A percentile compares a stretch with the other conserved stretches of the same genome.
These are phyloP conservation scores for Magallana angulata DNA, from an alignment of 1,140 invertebrate species.

Conservation along the genomic window DNA sequence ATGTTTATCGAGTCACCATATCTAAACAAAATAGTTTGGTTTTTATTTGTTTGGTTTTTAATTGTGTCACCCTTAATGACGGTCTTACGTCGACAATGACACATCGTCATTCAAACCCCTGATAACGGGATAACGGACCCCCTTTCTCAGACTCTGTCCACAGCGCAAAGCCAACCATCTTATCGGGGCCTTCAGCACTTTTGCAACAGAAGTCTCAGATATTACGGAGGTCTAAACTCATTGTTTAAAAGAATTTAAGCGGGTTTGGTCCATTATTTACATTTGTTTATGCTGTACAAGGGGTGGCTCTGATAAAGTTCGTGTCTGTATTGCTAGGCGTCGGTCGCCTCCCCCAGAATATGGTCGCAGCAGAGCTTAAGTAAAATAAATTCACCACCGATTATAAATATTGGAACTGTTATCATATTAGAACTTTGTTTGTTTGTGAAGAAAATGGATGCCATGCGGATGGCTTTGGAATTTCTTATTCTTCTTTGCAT, in stretches of 20 bases:
- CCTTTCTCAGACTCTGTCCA: background rate
- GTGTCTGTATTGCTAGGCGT: slow-evolving; percentile 13
- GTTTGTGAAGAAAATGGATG: slow-evolving; percentile 26
- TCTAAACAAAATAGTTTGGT: slow-evolving; percentile 32
- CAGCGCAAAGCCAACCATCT: background rate
- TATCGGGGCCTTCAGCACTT: slow-evolving; percentile 12
- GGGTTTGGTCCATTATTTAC: slow-evolving; percentile 28
- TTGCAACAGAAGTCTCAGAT: slow-evolving; percentile 1
- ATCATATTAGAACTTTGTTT: slow-evolving; percentile 22
- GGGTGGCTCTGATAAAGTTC: slow-evolving; percentile 7
- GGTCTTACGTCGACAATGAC: background rate
- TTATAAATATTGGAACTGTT: slow-evolving; percentile 16
- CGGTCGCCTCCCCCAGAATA: background rate
- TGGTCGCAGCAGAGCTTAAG: background rate
- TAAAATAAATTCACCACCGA: background rate
- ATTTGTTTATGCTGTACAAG: slow-evolving; percentile 31
- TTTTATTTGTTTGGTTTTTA: slow-evolving; percentile 18
- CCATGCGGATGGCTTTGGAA: background rate
- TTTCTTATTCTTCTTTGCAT: background rate
- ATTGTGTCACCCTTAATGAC: slow-evolving; percentile 22
- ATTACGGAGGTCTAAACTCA: slow-evolving; percentile 8
- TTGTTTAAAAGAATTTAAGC: slow-evolving; percentile 38
- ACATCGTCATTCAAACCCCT: slow-evolving; percentile 5
- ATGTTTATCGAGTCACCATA: background rate
- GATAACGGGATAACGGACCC: background rate